A percentile compares a stretch with the other conserved stretches of the same genome.
phyloP scores from a whole-genome alignment of 2,113 vertebrate genomes.

The Pardalotus punctatus region DNA sequence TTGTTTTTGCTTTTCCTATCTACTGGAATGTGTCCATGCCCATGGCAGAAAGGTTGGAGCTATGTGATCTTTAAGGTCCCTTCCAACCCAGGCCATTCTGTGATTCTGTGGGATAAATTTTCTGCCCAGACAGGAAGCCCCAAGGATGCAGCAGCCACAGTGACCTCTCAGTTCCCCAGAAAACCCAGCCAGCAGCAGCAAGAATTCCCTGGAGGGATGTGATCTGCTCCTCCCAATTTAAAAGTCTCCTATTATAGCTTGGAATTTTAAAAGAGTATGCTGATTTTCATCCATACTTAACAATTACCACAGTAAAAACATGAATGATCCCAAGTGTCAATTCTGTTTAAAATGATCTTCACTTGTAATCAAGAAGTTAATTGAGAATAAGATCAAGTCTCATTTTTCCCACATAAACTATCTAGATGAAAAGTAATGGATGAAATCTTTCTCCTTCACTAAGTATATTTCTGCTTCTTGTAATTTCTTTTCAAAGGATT shows the following conservation, averaged over 20 bases:
- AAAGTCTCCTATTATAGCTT: not conserved
- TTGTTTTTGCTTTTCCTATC: not conserved
- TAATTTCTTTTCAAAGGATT: not conserved
- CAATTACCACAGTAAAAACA: not conserved
- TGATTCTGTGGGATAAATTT: not conserved
- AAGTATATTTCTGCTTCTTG: not conserved
- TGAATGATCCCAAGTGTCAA: not conserved
- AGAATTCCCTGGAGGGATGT: not conserved
- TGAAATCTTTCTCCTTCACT: not conserved
- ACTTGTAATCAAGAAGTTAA: not conserved
- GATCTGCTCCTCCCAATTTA: not conserved
- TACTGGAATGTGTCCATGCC: not conserved
- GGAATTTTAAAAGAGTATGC: not conserved
- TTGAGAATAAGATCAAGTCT: not conserved
- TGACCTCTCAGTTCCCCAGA: not conserved
- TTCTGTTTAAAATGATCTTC: not conserved
- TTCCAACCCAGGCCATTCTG: not conserved
- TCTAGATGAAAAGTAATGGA: not conserved
- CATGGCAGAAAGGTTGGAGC: not conserved
- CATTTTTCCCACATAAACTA: not conserved
- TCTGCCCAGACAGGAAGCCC: not conserved
- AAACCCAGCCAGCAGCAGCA: not conserved
- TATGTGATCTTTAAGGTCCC: not conserved
- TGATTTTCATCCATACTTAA: not conserved
- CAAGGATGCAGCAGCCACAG: not conserved